phyloP scores from a whole-genome alignment of 2,888 invertebrate genomes.

The Trisateles emortualis region DNA sequence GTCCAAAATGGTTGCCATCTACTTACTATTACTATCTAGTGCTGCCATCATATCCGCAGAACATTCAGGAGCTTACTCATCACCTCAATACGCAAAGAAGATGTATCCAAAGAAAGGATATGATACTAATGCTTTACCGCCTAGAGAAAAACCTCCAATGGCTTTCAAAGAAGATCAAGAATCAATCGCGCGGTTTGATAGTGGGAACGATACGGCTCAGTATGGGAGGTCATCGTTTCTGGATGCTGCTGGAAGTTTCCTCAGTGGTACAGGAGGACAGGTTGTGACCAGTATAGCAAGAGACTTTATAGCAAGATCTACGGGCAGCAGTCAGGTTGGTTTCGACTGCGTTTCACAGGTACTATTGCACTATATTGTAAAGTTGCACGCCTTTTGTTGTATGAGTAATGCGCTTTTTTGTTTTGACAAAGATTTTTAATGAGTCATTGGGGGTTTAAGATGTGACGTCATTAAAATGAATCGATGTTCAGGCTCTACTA shows the following conservation, averaged over 20 bases:
- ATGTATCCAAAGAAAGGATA: constrained; percentile 74
- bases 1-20: constrained; percentile 68
- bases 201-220: constrained; percentile 63
- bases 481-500: too few species aligned
- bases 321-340: constrained; percentile 90
- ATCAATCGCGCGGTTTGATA: constrained; percentile 66
- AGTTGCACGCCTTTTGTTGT: constrained; percentile 69
- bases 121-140: constrained; percentile 70
- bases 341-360: constrained; percentile 85
- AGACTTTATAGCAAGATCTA: constrained; percentile 89
- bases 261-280: constrained; percentile 81
- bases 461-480: constrained; percentile 25
- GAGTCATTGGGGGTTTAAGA: constrained; percentile 26
- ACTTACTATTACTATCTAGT: constrained; percentile 54
- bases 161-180: constrained; percentile 62
- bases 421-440: constrained; percentile 31
- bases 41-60: constrained; percentile 58
- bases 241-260: constrained; percentile 74
- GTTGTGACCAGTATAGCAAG: constrained; percentile 88
- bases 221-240: constrained; percentile 73
- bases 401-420: constrained; percentile 53
- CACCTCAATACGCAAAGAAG: constrained; percentile 84
- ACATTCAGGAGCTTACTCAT: constrained; percentile 83
- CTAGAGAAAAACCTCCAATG: constrained; percentile 66
- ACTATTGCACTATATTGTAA: constrained; percentile 66